Conservation (phyloP, 2,113 vertebrate genomes). For the Mystacornis crossleyi region DNA sequence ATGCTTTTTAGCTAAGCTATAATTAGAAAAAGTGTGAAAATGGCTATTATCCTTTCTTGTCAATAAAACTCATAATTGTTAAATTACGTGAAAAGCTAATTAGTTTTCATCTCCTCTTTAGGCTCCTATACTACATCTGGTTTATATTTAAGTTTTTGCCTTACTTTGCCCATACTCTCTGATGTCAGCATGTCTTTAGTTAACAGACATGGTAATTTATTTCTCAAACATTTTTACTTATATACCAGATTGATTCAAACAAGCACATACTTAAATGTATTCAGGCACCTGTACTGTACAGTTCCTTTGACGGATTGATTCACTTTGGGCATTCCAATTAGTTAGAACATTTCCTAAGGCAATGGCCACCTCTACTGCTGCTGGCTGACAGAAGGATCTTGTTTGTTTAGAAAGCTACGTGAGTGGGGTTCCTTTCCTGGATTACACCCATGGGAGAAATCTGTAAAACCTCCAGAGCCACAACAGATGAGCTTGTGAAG, state of each 20-base stretch:
- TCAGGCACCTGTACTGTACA: neutral
- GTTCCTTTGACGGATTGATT: neutral
- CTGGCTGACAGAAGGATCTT: neutral
- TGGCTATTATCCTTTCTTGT: neutral
- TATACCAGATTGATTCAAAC: neutral
- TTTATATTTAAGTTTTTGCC: neutral
- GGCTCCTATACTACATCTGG: neutral
- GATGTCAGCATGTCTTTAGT: neutral
- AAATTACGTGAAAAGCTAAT: neutral
- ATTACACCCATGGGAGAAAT: neutral
- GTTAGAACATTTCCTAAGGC: neutral
- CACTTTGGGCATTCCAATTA: neutral
- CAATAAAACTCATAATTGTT: neutral
- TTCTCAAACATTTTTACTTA: neutral
- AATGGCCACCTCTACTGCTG: neutral
- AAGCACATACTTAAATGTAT: neutral
- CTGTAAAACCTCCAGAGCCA: neutral
- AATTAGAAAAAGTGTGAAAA: neutral
- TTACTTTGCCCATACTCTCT: neutral
- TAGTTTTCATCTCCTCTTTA: neutral
- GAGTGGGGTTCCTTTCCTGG: neutral
- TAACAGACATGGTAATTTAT: neutral
- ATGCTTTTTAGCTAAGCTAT: neutral
- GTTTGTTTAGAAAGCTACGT: neutral
- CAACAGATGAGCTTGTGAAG: neutral